Evolutionary conservation across 1,140 invertebrate species (phyloP), one percentile per base, ranked within the genome.

Genomic region (Drosophila sproati): DNA sequence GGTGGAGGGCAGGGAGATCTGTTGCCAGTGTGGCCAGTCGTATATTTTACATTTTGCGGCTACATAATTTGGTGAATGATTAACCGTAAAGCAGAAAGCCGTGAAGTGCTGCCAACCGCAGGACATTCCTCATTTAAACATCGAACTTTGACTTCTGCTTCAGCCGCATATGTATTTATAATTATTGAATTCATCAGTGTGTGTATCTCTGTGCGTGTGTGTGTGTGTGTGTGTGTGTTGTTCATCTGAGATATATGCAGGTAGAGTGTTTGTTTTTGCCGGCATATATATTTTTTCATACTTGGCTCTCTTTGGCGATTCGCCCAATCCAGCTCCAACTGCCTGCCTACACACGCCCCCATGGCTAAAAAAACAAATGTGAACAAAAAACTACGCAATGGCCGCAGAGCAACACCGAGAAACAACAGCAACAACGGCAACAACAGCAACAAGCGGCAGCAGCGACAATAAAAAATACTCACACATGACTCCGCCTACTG

Each of bases 31-130:
- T 55, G 39, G 35, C 35, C 43, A 47, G 63, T 47, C 70, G 67
- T 83, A 60, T 79, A 87, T 87, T 87, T 87, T 82, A 87, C 82
- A 87, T 87, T 60, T 85, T 89, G 85, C 52, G 85, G 85, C 86
- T 71, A 66, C 81, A 89, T 89, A 89, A 89, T 89, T 89, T 89
- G 86, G 85, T 90, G 81, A 89, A 89, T 90, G 80, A 89, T 89
- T 89, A 89, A 89, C 78, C 73, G 64, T 61, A 63, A 61, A 64
- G 64, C 82, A 78, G 79, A 78, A 51, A 86, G 81, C 85, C 77
- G 83, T 83, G 77, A 89, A 80, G 80, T 70, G 67, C 59, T 52
- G 52, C 10, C 66, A 63, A 71, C 68, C 68, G 68, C 67, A 70
- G 64, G 51, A 64, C 52, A 71, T 71, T 71, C 45, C 73, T 71